Percentiles rank a stretch among this genome's conserved stretches.
These are phyloP conservation scores for Eospalax fontanierii DNA, from an alignment of 2,797 vertebrate genomes.

Conservation along the genomic window DNA sequence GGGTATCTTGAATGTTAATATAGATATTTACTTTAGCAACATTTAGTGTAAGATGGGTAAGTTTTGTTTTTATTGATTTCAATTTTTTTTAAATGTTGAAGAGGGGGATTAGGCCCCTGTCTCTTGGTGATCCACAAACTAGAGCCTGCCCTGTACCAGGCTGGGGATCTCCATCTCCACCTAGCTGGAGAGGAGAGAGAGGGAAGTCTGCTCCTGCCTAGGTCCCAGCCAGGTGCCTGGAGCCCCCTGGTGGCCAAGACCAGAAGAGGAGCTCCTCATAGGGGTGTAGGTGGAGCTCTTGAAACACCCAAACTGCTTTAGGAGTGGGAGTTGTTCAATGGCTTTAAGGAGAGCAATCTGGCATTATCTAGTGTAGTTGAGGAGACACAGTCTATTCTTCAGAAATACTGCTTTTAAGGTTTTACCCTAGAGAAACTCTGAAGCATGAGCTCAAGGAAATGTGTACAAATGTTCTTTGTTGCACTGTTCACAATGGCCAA, in stretches of 20 bases:
- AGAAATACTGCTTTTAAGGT: conserved; percentile 32
- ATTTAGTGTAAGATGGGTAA: neutral
- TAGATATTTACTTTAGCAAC: neutral
- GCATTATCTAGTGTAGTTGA: neutral
- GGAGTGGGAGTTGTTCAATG: neutral
- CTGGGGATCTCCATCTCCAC: neutral
- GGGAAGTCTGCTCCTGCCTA: neutral
- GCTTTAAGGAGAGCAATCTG: conserved; percentile 5
- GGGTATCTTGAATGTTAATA: neutral
- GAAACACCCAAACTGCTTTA: neutral
- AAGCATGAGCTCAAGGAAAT: neutral
- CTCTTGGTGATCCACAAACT: neutral
- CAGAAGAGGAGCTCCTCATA: neutral
- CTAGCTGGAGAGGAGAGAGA: neutral
- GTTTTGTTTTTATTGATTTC: conserved; percentile 14
- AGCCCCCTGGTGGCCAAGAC: neutral
- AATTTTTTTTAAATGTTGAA: neutral
- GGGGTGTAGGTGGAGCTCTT: neutral
- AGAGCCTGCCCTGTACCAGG: accelerated
- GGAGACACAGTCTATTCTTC: neutral
- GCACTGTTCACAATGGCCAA: neutral
- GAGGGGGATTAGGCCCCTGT: neutral
- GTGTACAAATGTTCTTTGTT: neutral
- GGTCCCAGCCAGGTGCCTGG: neutral
- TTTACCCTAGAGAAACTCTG: conserved; percentile 22